Percentiles rank a stretch among this genome's conserved stretches.
Evolutionary conservation across 2,113 vertebrate genomes (phyloP).

Genomic region (Hippocampus comes): DNA sequence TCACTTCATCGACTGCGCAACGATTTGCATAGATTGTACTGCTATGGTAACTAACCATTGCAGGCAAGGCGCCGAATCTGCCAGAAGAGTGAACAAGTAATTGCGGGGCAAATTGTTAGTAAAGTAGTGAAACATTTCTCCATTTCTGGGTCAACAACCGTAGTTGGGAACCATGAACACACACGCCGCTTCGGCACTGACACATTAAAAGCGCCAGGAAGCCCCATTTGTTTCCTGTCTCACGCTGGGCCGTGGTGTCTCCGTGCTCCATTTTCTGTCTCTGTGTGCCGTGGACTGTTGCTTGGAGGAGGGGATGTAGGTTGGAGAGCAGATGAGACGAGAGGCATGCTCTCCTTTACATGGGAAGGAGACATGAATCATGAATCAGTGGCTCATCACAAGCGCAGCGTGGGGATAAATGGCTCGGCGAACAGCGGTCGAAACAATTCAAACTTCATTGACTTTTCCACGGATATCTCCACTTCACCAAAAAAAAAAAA

Average conservation of each 20-base stretch:
- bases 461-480: slow-evolving; percentile 1
- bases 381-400: slow-evolving; percentile 29
- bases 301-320: slow-evolving; percentile 24
- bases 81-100: not conserved
- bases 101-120: slow-evolving; percentile 4
- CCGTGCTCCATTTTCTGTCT: slow-evolving; percentile 59
- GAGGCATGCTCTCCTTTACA: slow-evolving; percentile 20
- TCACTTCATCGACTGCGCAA: too few relatives aligned
- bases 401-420: slow-evolving; percentile 14
- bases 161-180: slow-evolving; percentile 43
- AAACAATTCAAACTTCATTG: not conserved
- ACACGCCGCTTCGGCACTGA: not conserved
- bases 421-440: slow-evolving; percentile 7
- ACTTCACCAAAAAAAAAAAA: slow-evolving; percentile 6
- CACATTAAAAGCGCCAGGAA: not conserved
- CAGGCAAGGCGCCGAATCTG: too few relatives aligned
- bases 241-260: slow-evolving; percentile 53
- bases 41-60: too few relatives aligned
- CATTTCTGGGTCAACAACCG: slow-evolving; percentile 3
- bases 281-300: slow-evolving; percentile 39
- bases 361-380: slow-evolving; percentile 22
- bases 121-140: slow-evolving; percentile 36
- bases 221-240: slow-evolving; percentile 49
- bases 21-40: too few relatives aligned
- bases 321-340: slow-evolving; percentile 11